These are phyloP conservation scores for Tringa solitaria DNA, from an alignment of 2,113 vertebrate genomes.

Conservation along the genomic window DNA sequence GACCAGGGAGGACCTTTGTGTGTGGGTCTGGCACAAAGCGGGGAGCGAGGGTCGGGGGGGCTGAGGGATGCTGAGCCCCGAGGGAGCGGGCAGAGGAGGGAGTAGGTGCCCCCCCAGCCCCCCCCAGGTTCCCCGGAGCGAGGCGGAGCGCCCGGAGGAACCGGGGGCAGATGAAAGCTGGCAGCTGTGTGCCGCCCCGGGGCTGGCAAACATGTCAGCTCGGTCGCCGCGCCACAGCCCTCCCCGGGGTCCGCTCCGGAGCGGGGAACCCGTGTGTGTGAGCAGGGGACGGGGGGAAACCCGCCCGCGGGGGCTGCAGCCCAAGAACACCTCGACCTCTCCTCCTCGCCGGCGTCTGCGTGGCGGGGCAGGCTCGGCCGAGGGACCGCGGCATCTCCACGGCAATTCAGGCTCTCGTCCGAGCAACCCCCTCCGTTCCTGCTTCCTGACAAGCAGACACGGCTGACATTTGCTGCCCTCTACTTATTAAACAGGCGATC, in stretches of 20 bases:
- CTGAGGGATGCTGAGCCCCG: no score
- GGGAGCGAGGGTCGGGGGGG: no score
- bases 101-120: neutral
- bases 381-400: neutral
- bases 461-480: conserved; percentile 58
- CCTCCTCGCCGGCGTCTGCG: neutral
- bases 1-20: neutral
- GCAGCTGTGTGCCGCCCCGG: conserved; percentile 55
- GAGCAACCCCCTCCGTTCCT: neutral
- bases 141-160: conserved; percentile 2
- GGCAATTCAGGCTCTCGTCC: neutral
- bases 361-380: neutral
- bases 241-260: conserved; percentile 16
- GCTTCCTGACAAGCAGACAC: neutral
- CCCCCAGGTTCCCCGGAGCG: conserved; percentile 10
- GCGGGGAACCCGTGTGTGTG: neutral
- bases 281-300: neutral
- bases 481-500: conserved; percentile 30
- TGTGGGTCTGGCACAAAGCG: neutral
- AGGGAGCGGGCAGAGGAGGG: conserved; percentile 15
- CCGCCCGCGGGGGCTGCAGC: conserved; percentile 8
- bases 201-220: conserved; percentile 49
- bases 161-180: conserved; percentile 69
- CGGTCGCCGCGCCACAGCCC: conserved; percentile 31
- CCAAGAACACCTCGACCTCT: conserved; percentile 35